Conservation (phyloP, 1,140 invertebrate genomes). For the Leptoteleia sp. region DNA sequence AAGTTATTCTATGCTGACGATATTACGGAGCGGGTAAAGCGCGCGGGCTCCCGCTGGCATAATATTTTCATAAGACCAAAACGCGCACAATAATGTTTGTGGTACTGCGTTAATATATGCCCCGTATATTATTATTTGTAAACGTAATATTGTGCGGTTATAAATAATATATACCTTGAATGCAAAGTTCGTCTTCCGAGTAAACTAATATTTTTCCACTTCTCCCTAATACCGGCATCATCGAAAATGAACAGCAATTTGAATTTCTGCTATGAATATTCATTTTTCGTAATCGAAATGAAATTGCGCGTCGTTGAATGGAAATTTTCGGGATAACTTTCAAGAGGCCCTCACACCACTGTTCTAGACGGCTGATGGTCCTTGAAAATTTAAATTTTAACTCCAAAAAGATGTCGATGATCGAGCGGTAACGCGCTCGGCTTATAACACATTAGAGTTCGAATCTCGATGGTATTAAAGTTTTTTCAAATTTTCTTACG, state of each 20-base stretch:
- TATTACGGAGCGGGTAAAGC: conserved; percentile 30
- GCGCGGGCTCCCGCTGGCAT: conserved; percentile 6
- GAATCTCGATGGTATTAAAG: no score
- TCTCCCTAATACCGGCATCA: conserved; percentile 46
- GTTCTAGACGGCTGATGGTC: no score
- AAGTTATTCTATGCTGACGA: conserved; percentile 33
- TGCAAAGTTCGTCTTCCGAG: not conserved
- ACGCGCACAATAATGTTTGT: conserved; percentile 29
- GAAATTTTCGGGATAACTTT: no score
- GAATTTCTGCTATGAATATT: not conserved
- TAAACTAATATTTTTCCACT: not conserved
- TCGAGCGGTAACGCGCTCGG: no score
- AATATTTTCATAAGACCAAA: conserved; percentile 56
- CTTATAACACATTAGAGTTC: no score
- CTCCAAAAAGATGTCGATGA: no score
- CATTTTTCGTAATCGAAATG: no score
- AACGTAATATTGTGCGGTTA: conserved; percentile 11
- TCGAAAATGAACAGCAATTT: not conserved
- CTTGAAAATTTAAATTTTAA: no score
- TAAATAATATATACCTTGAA: conserved; percentile 21
- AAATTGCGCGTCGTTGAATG: no score
- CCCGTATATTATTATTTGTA: conserved; percentile 30
- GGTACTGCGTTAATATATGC: conserved; percentile 11
- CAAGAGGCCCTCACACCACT: no score
- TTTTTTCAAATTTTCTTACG: no score